Evolutionary conservation across 2,113 vertebrate genomes (phyloP).

Genomic region (Erpornis zantholeuca): DNA sequence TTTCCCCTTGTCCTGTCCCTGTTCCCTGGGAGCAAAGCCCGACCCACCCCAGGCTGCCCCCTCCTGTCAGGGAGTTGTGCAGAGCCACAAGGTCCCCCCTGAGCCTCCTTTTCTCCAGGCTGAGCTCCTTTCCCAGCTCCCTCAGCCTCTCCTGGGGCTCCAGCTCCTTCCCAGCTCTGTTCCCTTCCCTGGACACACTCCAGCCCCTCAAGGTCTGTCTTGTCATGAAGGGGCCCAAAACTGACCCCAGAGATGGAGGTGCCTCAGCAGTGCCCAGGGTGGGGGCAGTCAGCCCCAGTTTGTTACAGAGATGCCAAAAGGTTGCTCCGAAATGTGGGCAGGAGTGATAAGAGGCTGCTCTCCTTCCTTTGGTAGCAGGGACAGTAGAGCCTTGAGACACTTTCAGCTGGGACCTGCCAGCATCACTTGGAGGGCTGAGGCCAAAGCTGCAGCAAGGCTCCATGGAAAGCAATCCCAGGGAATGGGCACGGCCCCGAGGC

Average conservation of each 20-base stretch:
- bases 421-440: not conserved
- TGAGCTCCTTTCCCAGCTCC: not conserved
- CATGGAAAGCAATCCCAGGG: not conserved
- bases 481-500: accelerated
- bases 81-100: too few relatives aligned
- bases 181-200: accelerated
- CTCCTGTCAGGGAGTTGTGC: not conserved
- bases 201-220: accelerated
- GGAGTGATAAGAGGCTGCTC: not conserved
- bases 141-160: not conserved
- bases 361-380: not conserved
- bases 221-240: accelerated
- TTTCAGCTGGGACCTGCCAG: not conserved
- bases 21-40: not conserved
- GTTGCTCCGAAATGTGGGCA: not conserved
- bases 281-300: not conserved
- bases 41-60: accelerated
- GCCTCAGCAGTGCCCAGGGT: not conserved
- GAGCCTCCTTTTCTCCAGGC: too few relatives aligned
- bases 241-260: not conserved
- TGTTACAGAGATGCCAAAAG: not conserved
- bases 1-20: accelerated
- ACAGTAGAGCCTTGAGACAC: not conserved
- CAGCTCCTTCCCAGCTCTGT: not conserved
- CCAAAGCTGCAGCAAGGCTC: not conserved